Conservation (phyloP, 2,888 invertebrate genomes). For the Dryomyza anilis region DNA sequence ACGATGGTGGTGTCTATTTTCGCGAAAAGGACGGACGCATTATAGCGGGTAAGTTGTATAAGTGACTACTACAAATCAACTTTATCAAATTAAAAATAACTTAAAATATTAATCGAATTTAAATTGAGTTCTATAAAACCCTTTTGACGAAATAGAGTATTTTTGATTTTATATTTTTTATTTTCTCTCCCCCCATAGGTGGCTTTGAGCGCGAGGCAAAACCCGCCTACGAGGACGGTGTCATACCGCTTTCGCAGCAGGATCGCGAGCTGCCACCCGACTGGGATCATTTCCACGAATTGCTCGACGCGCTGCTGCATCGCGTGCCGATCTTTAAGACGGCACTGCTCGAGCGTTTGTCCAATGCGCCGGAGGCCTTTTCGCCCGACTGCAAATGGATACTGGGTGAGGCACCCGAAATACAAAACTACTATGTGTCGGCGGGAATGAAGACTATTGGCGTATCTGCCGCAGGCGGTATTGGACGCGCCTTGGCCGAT, state of each 20-base stretch:
- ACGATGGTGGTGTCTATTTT: conserved; percentile 86
- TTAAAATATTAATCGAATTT: too few relatives aligned
- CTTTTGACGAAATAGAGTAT: too few relatives aligned
- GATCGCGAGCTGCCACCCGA: conserved; percentile 80
- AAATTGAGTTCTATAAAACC: too few relatives aligned
- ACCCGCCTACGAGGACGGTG: conserved; percentile 83
- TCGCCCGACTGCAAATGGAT: conserved; percentile 97
- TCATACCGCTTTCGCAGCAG: conserved; percentile 67
- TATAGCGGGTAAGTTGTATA: conserved; percentile 69
- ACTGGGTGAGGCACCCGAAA: conserved; percentile 91
- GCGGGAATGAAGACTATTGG: conserved; percentile 97
- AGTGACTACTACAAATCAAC: too few relatives aligned
- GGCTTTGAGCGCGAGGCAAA: conserved; percentile 92
- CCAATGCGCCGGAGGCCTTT: conserved; percentile 92
- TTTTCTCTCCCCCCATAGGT: too few relatives aligned
- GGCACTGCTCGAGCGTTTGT: conserved; percentile 78
- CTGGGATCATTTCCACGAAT: conserved; percentile 95
- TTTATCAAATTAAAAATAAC: too few relatives aligned
- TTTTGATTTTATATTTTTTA: too few relatives aligned
- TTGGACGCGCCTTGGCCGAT: conserved; percentile 89
- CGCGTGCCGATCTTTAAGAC: conserved; percentile 80
- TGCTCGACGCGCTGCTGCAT: conserved; percentile 82
- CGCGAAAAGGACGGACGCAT: conserved; percentile 84
- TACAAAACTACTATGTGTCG: conserved; percentile 87
- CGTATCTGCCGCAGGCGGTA: conserved; percentile 92